phyloP scores from a whole-genome alignment of 2,888 invertebrate species.

The Mactromeris polynyma region DNA sequence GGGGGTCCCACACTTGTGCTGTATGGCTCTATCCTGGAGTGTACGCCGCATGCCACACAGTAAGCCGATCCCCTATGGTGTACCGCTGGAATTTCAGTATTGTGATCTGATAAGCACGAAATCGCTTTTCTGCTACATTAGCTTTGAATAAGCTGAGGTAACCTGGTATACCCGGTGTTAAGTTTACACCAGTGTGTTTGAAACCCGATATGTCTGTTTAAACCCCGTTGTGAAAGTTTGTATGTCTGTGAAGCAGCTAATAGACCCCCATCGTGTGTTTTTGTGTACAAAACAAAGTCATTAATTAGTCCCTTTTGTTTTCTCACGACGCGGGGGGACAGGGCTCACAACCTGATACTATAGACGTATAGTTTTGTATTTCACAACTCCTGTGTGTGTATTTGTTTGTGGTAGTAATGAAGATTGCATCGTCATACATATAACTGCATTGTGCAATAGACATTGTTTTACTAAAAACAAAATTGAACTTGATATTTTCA shows the following conservation, averaged over 20 bases:
- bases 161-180: conserved; percentile 24
- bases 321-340: background rate
- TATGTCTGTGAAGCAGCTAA: background rate
- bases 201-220: conserved; percentile 5
- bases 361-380: background rate
- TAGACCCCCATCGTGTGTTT: background rate
- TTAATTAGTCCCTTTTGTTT: background rate
- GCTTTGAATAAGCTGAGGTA: conserved; percentile 25
- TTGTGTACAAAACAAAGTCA: background rate
- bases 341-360: background rate
- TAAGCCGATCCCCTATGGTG: background rate
- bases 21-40: background rate
- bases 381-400: background rate
- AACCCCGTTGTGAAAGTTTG: background rate
- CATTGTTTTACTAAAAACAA: too few relatives aligned
- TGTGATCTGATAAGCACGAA: conserved; percentile 40
- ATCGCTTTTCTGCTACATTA: conserved; percentile 55
- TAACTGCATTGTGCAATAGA: too few relatives aligned
- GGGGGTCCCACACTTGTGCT: conserved; percentile 11
- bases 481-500: too few relatives aligned
- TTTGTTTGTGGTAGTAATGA: background rate
- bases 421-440: background rate
- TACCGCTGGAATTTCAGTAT: background rate
- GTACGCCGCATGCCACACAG: background rate
- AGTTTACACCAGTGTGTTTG: conserved; percentile 37